Base-by-base conservation (phyloP, 2,888 invertebrate species). In the Venustoraphidia nigricollis region DNA sequence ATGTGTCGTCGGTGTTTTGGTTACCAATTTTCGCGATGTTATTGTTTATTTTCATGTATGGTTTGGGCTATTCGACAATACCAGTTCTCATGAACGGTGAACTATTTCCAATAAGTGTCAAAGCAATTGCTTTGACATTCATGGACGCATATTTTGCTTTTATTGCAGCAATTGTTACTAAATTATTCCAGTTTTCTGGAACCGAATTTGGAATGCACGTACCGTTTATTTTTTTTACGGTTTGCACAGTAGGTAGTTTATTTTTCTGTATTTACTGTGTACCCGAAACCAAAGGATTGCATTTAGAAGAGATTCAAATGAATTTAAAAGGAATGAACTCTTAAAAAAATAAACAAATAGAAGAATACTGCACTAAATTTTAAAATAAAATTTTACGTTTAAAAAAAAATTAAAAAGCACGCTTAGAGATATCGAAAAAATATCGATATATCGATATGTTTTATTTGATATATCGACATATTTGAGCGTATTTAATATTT, bases 251-350 rank as follows among this genome's bases (percentile, higher is more conserved):
- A 14, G 9, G 36, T 9, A 34, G 42, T 10, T 36, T 47, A 37
- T 3, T 43, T 11, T 47, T 47, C 37, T 11, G 14, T 27, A 34
- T 40, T n/a, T 10, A 36, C 13, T 46, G 34, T 10, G 17, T 47
- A 14, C 47, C 47, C n/a, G 47, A 47, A 42, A 47, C 47, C 3
- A 47, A 42, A 42, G 40, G 40, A n/a, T 42, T 42, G 17, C 41
- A 41, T 11, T 13, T 47, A 8, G 47, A 47, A 42, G 47, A 47
- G 11, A 47, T 47, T n/a, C 47, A 47, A 37, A 11, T 47, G 43
- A 36, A 14, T 17, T 11, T 38, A 13, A 38, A 38, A 38, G 38
- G 38, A 17, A 17, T 17, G 17, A 17, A 17, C 17, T 17, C 17
- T 17, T 3, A 17, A 17, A 17, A 17, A 17, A 17, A 17, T 17